A percentile compares a stretch with the other conserved stretches of the same genome.
phyloP scores from a whole-genome alignment of 1,140 invertebrate species.

The Tetramorium parvispinum region DNA sequence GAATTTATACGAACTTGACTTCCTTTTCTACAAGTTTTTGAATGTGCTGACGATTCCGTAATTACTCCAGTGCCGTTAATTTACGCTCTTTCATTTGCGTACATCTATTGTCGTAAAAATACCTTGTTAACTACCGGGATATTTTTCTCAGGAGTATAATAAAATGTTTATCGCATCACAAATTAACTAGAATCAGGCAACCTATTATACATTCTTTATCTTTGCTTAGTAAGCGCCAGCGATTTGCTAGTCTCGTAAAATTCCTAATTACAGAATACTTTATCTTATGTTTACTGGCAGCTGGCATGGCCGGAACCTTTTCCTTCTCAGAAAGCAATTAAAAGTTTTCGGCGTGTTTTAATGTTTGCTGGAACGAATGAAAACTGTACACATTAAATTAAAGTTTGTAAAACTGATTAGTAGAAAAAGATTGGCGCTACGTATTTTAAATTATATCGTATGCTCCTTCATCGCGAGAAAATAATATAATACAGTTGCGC shows the following conservation, averaged over 20 bases:
- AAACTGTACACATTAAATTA: constrained; percentile 69
- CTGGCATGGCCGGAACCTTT: constrained; percentile 54
- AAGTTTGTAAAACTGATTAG: constrained; percentile 58
- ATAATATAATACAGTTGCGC: background rate
- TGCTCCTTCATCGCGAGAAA: background rate
- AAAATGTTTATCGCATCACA: constrained; percentile 28
- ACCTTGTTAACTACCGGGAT: background rate
- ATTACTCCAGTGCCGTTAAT: background rate
- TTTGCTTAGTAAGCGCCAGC: constrained; percentile 27
- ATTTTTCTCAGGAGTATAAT: background rate
- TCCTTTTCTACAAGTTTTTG: background rate
- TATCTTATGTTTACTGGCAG: constrained; percentile 61
- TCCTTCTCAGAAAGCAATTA: constrained; percentile 64
- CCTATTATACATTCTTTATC: constrained; percentile 54
- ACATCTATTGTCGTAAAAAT: background rate
- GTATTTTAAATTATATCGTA: constrained; percentile 20
- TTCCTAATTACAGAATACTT: constrained; percentile 66
- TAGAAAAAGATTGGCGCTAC: background rate
- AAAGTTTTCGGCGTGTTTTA: constrained; percentile 66
- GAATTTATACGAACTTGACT: background rate
- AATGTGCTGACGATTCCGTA: background rate
- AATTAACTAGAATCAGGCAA: constrained; percentile 18
- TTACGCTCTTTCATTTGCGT: background rate
- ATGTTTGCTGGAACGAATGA: constrained; percentile 48
- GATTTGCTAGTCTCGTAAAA: constrained; percentile 62